Base-by-base conservation (phyloP, 1,140 invertebrate species). In the Pseudoatta argentina region DNA sequence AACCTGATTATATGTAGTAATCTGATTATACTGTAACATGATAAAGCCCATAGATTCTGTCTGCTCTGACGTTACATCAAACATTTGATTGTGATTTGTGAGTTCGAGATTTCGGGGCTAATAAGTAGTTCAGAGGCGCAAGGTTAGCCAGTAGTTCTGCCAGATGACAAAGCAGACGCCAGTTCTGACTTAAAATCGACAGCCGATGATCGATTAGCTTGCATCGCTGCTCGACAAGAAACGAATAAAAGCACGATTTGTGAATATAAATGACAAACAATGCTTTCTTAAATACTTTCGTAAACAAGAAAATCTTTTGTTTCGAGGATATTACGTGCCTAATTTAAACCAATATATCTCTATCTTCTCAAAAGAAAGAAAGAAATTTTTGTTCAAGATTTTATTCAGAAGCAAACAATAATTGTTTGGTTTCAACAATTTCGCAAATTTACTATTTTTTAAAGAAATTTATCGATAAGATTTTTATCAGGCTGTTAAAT, bases 81-180 rank as follows among this genome's bases (percentile, higher is more conserved):
- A 48, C 16, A 39, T 48, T 48, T 82, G 24, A 82, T 72, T 82
- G 34, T 72, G 78, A 61, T 61, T 82, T 61, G 79, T 82, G 79
- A 73, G 21, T 82, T 39, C n/a, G 77, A 39, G 64, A 30, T 69
- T 81, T 44, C 51, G 7, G 5, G 51, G 30, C 30, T 81, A 81
- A 81, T 81, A 69, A 81, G 48, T 57, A 69, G 8, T 67, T 51
- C 48, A 55, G 48, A 44, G 48, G 39, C 39, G 48, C 51, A 39
- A 44, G 16, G 14, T 79, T n/a, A 8, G 14, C n/a, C 77, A 69
- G 77, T 81, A 71, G 48, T 71, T 27, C 30, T 8, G 8, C n/a
- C 34, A 27, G 77, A n/a, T 81, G 77, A 81, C 18, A 57, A 81
- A 81, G 64, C 30, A 30, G 77, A 71, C 64, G 8, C n/a, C 51